These are phyloP conservation scores for Hesperia comma DNA, from an alignment of 2,888 invertebrate genomes.

Conservation along the genomic window DNA sequence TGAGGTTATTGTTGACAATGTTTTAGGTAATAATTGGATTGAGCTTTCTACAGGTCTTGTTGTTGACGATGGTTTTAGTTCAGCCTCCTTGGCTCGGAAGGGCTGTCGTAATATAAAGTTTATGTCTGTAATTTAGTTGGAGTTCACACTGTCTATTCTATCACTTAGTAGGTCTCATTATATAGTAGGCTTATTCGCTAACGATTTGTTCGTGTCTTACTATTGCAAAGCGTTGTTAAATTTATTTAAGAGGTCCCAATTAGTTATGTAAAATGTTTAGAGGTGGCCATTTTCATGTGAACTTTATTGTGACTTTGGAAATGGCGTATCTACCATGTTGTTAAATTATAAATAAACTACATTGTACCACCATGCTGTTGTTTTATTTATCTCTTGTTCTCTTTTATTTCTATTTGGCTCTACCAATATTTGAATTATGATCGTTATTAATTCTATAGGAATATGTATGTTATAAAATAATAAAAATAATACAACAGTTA, in stretches of 20 bases:
- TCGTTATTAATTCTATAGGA: too few relatives aligned
- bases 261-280: conserved; percentile 83
- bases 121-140: conserved; percentile 44
- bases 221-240: conserved; percentile 74
- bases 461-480: too few relatives aligned
- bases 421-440: too few relatives aligned
- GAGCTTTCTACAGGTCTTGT: conserved; percentile 78
- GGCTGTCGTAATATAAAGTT: conserved; percentile 48
- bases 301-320: conserved; percentile 71
- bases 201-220: conserved; percentile 53
- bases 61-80: conserved; percentile 69
- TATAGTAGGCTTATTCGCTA: conserved; percentile 67
- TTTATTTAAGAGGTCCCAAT: conserved; percentile 75
- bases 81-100: conserved; percentile 47
- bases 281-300: conserved; percentile 80
- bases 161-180: conserved; percentile 46
- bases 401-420: too few relatives aligned
- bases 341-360: conserved; percentile 87
- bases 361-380: conserved; percentile 85
- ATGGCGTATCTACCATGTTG: conserved; percentile 84
- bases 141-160: conserved; percentile 43
- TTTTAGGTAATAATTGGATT: conserved; percentile 81
- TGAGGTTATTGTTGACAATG: conserved; percentile 82
- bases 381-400: conserved; percentile 60
- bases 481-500: too few relatives aligned